phyloP scores from a whole-genome alignment of 1,140 invertebrate species.

The Saccostrea cuccullata region DNA sequence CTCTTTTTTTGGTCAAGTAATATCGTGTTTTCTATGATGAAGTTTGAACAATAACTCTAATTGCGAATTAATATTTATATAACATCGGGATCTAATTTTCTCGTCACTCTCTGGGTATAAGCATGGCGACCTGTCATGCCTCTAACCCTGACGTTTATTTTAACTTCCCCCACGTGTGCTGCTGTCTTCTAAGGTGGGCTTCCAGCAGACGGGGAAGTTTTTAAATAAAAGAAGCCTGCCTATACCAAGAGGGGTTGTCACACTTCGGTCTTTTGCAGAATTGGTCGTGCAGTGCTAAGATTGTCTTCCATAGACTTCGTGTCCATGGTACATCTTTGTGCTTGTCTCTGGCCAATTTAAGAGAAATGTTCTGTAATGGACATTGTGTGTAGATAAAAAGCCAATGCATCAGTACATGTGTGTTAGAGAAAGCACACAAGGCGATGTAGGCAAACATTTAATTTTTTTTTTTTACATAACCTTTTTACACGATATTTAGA shows the following conservation, averaged over 20 bases:
- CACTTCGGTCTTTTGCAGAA: not conserved
- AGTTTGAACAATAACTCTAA: too few relatives aligned
- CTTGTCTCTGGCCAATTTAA: not conserved
- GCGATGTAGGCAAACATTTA: not conserved
- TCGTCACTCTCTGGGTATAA: not conserved
- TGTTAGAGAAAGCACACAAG: not conserved
- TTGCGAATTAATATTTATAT: not conserved
- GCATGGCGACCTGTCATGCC: slow-evolving; percentile 27
- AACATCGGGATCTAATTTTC: not conserved
- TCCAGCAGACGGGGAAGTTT: not conserved
- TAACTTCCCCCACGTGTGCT: not conserved
- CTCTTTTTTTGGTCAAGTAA: too few relatives aligned
- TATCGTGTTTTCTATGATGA: too few relatives aligned
- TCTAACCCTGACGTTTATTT: slow-evolving; percentile 12
- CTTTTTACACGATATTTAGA: too few relatives aligned
- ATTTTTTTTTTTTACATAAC: too few relatives aligned
- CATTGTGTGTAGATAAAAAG: slow-evolving; percentile 13
- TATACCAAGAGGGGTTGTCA: not conserved
- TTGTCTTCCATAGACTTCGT: not conserved
- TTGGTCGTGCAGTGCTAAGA: not conserved
- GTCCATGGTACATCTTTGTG: not conserved
- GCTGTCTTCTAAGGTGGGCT: slow-evolving; percentile 13
- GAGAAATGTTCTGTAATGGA: not conserved
- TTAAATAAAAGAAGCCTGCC: slow-evolving; percentile 11
- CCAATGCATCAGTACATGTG: not conserved